Evolutionary conservation across 2,888 invertebrate species (phyloP).

Genomic region (Dryobotodes eremita): DNA sequence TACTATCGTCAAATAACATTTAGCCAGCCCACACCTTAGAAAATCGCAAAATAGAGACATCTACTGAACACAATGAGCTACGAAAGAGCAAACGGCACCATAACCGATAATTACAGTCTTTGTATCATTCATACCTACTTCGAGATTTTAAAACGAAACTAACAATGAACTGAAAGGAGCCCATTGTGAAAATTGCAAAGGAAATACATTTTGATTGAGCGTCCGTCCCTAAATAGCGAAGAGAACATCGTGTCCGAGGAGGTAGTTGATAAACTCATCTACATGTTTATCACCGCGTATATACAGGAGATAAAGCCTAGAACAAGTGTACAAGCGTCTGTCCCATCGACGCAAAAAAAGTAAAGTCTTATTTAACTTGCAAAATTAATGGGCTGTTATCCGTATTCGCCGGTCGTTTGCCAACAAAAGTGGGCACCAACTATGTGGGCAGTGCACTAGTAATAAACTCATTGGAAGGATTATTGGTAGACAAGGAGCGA

Average conservation of each 20-base stretch:
- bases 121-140: constrained; percentile 80
- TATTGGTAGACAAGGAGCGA: constrained; percentile 82
- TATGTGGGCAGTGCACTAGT: constrained; percentile 72
- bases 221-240: constrained; percentile 59
- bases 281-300: constrained; percentile 42
- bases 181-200: constrained; percentile 77
- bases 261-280: constrained; percentile 55
- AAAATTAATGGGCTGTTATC: constrained; percentile 75
- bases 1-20: constrained; percentile 90
- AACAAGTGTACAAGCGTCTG: constrained; percentile 45
- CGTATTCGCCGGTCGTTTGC: constrained; percentile 71
- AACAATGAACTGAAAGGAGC: constrained; percentile 76
- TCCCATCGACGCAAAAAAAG: constrained; percentile 57
- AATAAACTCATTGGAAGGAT: constrained; percentile 87
- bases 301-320: constrained; percentile 39
- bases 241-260: constrained; percentile 41
- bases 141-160: constrained; percentile 80
- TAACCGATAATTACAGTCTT: constrained; percentile 89
- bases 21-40: constrained; percentile 90
- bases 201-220: constrained; percentile 78
- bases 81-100: constrained; percentile 85
- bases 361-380: constrained; percentile 69
- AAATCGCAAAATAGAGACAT: constrained; percentile 90
- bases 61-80: constrained; percentile 81
- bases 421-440: constrained; percentile 74